Evolutionary conservation across 64 coral and sea anemone species (phyloP).

Genomic region (Trachythela sp.): DNA sequence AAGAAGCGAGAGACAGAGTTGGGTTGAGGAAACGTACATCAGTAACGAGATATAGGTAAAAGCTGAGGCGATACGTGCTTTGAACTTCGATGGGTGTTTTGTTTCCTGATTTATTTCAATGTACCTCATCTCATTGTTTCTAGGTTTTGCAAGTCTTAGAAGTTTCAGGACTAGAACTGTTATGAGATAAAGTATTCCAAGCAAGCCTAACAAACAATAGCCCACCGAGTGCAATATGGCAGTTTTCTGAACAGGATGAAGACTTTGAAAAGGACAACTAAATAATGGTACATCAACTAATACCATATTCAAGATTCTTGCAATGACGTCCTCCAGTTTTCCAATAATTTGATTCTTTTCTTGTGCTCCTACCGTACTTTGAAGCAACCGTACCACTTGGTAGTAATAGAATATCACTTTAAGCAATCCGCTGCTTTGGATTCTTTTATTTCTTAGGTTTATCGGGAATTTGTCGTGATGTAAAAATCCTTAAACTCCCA

Average conservation of each 20-base stretch:
- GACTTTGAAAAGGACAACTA: background rate
- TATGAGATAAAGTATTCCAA: background rate
- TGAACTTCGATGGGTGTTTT: background rate
- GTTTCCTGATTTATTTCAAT: background rate
- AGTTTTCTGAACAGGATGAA: background rate
- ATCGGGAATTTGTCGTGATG: background rate
- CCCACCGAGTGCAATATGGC: background rate
- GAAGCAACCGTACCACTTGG: background rate
- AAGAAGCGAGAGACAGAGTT: background rate
- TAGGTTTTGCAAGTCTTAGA: background rate
- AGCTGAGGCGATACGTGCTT: background rate
- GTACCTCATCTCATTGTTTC: background rate
- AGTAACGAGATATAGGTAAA: background rate
- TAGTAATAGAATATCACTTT: constrained; percentile 11
- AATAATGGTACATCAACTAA: background rate
- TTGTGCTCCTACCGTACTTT: background rate
- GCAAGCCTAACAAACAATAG: background rate
- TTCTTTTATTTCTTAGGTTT: background rate
- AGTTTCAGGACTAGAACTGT: background rate
- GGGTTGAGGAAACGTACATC: background rate
- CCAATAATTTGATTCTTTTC: background rate
- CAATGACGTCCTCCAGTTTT: background rate
- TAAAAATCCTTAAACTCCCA: background rate
- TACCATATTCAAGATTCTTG: background rate
- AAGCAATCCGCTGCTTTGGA: background rate